Evolutionary conservation across 2,888 invertebrate genomes (phyloP).

Genomic region (Drosophila nigritarsus): DNA sequence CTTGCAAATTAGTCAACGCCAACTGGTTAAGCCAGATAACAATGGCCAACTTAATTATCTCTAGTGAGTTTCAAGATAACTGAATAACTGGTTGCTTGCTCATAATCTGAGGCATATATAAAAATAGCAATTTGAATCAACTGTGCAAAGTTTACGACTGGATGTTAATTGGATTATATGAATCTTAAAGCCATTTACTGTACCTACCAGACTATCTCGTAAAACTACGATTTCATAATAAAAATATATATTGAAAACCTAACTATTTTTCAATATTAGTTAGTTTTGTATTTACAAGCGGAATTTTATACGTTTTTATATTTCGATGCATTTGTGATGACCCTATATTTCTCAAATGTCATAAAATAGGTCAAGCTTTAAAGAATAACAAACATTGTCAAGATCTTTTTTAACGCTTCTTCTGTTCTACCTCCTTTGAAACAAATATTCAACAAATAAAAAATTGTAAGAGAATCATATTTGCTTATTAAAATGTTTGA

Average conservation of each 20-base stretch:
- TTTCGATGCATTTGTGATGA: not conserved
- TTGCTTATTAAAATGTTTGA: not conserved
- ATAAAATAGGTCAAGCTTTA: not conserved
- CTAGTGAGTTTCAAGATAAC: constrained; percentile 7
- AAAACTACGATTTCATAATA: not conserved
- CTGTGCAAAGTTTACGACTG: not conserved
- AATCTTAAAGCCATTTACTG: too few species aligned
- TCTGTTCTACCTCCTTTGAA: not conserved
- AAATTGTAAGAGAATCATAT: not conserved
- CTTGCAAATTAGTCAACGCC: constrained; percentile 33
- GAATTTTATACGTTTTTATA: not conserved
- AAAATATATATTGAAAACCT: not conserved
- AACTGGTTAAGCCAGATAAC: constrained; percentile 42
- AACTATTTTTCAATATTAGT: not conserved
- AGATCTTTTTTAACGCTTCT: not conserved
- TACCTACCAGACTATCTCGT: not conserved
- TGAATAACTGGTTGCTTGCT: constrained; percentile 10
- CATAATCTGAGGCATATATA: not conserved
- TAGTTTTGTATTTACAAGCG: not conserved
- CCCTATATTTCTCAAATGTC: not conserved
- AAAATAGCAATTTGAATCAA: constrained; percentile 5
- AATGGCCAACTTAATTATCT: constrained; percentile 10
- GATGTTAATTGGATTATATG: not conserved
- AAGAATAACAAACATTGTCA: not conserved
- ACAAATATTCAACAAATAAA: not conserved